A percentile compares a stretch with the other conserved stretches of the same genome.
These are phyloP conservation scores for Alces alces DNA, from an alignment of 2,113 vertebrate genomes.

Conservation along the genomic window DNA sequence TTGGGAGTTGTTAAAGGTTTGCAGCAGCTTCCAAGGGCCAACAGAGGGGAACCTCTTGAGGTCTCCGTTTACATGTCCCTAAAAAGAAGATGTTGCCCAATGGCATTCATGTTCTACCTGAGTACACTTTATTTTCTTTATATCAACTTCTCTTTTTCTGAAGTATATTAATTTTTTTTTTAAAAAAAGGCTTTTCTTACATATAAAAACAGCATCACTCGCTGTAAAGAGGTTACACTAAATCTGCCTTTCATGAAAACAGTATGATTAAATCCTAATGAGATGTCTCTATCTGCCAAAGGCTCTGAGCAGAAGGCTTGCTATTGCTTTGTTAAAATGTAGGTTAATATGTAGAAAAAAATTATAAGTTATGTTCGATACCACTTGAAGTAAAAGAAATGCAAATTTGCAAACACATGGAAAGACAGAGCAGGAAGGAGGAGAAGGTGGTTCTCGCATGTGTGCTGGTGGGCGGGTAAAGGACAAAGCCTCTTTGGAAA, in stretches of 20 bases:
- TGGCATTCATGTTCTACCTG: not conserved
- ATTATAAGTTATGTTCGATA: too few relatives aligned
- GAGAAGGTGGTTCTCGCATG: rapidly evolving
- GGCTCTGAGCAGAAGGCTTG: not conserved
- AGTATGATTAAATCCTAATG: not conserved
- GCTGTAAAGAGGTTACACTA: not conserved
- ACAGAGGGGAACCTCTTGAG: not conserved
- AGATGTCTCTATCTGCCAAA: not conserved
- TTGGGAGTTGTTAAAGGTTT: not conserved
- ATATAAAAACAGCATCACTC: not conserved
- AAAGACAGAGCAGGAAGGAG: not conserved
- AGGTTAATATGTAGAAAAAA: not conserved
- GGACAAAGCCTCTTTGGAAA: not conserved
- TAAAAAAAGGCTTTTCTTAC: not conserved
- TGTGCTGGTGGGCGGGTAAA: not conserved
- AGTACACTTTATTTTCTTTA: not conserved
- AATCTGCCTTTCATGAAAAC: not conserved
- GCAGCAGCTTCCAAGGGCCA: not conserved
- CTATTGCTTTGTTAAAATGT: not conserved
- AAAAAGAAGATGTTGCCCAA: not conserved
- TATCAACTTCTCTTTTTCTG: not conserved
- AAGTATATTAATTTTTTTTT: not conserved
- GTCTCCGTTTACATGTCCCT: not conserved
- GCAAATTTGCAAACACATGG: not conserved
- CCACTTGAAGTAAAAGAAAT: not conserved